Evolutionary conservation across 2,113 vertebrate species (phyloP), one percentile per base, ranked within the genome.

Genomic region (Otocyon megalotis): DNA sequence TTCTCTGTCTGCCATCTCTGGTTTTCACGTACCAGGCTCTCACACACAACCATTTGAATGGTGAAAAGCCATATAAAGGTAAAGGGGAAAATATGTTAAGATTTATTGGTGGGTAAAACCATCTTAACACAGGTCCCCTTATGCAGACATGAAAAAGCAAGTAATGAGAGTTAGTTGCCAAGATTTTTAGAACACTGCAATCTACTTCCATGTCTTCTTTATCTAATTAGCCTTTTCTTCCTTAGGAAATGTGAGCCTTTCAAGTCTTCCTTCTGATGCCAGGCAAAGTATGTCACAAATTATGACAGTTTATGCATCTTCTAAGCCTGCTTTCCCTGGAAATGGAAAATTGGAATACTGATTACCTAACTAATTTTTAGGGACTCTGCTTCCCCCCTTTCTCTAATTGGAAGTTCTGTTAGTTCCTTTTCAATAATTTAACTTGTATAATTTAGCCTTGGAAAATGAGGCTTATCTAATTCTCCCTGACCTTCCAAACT

Each of bases 151-250:
- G 3, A 22, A 84, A 50, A 79, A 58, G 19, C 19, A 92, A 82
- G 50, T 12, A 79, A 67, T 9, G 9, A 11, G 12, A 62, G 17
- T 16, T 16, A 16, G 3, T 58, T 62, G 43, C 28, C 62, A 88
- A 88, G 24, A 82, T n/a, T 77, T 86, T 19, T 35, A 30, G 11
- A 81, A 88, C 53, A 50, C 4, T 82, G 32, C 2, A 69, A 50
- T 86, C 82, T 90, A 60, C 54, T 69, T 93, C 16, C 48, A 43
- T 20, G 10, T 60, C 92, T 50, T 60, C 43, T 19, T 67, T 63
- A 72, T 84, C 63, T 95, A 92, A 97, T 80, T 77, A 95, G 77
- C 20, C n/a, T 88, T 60, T 94, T 62, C 62, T 20, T 93, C 26
- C 69, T 56, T 30, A 30, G 60, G 62, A 74, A 93, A 71, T 13